Conservation (phyloP, 2,888 invertebrate genomes). For the Idaea aversata region DNA sequence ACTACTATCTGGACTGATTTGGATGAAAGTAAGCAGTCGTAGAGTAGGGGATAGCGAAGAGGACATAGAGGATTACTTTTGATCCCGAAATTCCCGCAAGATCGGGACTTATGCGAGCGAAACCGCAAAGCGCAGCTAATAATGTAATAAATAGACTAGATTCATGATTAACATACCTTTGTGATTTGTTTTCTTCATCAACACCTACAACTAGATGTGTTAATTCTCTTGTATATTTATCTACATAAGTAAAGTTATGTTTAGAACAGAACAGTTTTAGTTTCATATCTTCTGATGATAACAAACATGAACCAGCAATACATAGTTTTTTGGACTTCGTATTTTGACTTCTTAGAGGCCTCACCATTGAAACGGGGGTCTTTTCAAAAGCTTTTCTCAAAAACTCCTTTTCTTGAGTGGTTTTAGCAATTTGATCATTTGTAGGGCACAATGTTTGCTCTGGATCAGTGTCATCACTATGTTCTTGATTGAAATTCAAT, state of each 20-base stretch:
- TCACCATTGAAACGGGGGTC: conserved; percentile 37
- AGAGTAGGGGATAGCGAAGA: too few relatives aligned
- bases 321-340: conserved; percentile 37
- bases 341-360: conserved; percentile 27
- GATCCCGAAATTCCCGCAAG: too few relatives aligned
- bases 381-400: conserved; percentile 63
- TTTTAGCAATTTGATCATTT: conserved; percentile 44
- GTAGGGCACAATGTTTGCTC: conserved; percentile 59
- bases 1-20: too few relatives aligned
- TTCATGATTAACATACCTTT: conserved; percentile 50
- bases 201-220: conserved; percentile 71
- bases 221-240: conserved; percentile 56
- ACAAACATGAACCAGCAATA: conserved; percentile 61
- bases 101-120: too few relatives aligned
- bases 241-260: conserved; percentile 51
- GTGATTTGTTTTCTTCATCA: conserved; percentile 63
- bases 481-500: conserved; percentile 51
- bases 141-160: neutral
- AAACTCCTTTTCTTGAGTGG: conserved; percentile 66
- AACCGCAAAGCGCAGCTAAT: neutral
- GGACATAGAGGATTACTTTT: too few relatives aligned
- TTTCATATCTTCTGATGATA: conserved; percentile 39
- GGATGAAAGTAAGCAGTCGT: too few relatives aligned
- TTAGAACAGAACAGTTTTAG: conserved; percentile 52
- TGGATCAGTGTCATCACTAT: conserved; percentile 39